Conservation (phyloP, 2,113 vertebrate species). For the Motacilla alba region DNA sequence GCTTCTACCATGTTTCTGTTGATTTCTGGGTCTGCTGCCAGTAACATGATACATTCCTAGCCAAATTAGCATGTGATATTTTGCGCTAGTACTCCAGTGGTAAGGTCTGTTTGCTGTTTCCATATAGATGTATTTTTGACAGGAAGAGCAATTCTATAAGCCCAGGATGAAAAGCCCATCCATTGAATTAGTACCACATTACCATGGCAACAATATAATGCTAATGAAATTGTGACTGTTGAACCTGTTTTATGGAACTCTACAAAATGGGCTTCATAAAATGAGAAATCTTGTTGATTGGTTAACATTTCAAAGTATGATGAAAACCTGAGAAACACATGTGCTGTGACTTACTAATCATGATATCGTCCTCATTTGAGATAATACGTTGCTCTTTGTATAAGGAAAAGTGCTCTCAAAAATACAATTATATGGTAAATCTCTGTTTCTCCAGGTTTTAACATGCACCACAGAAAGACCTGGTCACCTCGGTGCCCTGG, state of each 20-base stretch:
- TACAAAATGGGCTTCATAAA: constrained; percentile 33
- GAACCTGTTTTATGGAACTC: constrained; percentile 59
- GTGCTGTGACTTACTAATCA: not conserved
- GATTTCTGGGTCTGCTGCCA: constrained; percentile 9
- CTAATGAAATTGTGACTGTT: constrained; percentile 66
- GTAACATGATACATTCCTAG: not conserved
- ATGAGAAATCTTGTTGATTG: constrained; percentile 12
- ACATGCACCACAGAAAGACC: not conserved
- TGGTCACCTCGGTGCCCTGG: not conserved
- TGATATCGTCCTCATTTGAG: not conserved
- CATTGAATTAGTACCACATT: constrained; percentile 52
- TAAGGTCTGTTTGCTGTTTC: constrained; percentile 32
- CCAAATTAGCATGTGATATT: not conserved
- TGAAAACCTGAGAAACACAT: not conserved
- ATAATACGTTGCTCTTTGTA: not conserved
- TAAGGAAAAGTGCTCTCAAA: not conserved
- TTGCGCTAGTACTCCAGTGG: not conserved
- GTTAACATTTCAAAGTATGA: constrained; percentile 1
- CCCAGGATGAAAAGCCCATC: constrained; percentile 60
- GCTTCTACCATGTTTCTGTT: not conserved
- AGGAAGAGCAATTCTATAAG: constrained; percentile 57
- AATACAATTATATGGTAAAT: not conserved
- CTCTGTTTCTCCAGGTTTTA: not conserved
- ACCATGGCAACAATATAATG: constrained; percentile 67
- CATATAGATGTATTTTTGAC: constrained; percentile 49